A percentile compares a stretch with the other conserved stretches of the same genome.
Evolutionary conservation across 2,797 vertebrate species (phyloP).

Genomic region (Sebastes miniatus): DNA sequence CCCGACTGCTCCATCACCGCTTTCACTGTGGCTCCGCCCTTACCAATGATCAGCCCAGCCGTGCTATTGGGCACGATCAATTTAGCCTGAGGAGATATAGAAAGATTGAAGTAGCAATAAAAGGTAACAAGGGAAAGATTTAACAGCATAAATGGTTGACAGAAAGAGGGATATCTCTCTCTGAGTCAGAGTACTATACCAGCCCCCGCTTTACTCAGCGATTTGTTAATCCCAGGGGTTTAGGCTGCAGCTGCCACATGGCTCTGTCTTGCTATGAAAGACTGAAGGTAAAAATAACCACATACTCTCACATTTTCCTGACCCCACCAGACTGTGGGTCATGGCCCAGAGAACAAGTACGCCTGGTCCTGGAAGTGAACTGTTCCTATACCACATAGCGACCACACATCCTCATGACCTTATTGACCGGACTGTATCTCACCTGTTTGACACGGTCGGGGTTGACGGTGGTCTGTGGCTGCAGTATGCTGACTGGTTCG

Average conservation of each 20-base stretch:
- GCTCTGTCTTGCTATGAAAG: conserved; percentile 79
- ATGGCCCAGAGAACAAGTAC: conserved; percentile 60
- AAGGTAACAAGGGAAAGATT: conserved; percentile 44
- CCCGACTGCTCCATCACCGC: conserved; percentile 97
- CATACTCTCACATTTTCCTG: conserved; percentile 80
- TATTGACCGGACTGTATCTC: conserved; percentile 58
- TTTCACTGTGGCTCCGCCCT: conserved; percentile 93
- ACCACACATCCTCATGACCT: conserved; percentile 23
- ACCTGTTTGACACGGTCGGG: conserved; percentile 99
- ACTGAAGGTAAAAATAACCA: conserved; percentile 83
- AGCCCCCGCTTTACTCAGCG: conserved; percentile 80
- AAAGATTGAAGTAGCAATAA: conserved; percentile 62
- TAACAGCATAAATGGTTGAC: conserved; percentile 42
- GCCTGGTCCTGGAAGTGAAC: conserved; percentile 39
- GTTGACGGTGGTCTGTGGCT: conserved; percentile 99
- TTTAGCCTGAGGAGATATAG: conserved; percentile 86
- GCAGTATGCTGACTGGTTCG: conserved; percentile 98
- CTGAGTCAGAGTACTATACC: conserved; percentile 68
- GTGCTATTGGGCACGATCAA: conserved; percentile 96
- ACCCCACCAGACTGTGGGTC: conserved; percentile 71
- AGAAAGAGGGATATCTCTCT: conserved; percentile 54
- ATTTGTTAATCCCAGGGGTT: conserved; percentile 85
- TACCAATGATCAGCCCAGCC: conserved; percentile 94
- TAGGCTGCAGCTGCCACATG: conserved; percentile 82
- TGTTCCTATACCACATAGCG: neutral